These are phyloP conservation scores for Diacarnus erythraeanus DNA, from an alignment of 37 sponge, comb jelly and placozoan genomes.

Conservation along the genomic window DNA sequence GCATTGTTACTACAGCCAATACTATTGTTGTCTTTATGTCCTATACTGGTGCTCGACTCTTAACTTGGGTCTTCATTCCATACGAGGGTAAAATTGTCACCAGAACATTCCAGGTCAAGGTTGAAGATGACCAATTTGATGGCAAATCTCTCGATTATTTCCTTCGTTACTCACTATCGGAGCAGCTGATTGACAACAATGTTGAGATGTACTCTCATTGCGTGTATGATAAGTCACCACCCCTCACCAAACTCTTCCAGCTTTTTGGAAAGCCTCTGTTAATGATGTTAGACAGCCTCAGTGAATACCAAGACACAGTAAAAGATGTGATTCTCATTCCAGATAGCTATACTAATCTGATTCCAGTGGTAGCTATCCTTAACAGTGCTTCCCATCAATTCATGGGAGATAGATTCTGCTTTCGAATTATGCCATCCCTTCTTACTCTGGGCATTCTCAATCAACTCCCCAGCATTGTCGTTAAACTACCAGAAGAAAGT, in stretches of 20 bases:
- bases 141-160: constrained; percentile 52
- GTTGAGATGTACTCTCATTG: constrained; percentile 49
- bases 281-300: constrained; percentile 15
- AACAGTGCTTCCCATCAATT: constrained; percentile 21
- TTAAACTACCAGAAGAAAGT: constrained; percentile 45
- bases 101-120: constrained; percentile 41
- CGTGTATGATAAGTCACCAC: constrained; percentile 8
- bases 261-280: constrained; percentile 44
- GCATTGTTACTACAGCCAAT: constrained; percentile 9
- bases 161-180: constrained; percentile 32
- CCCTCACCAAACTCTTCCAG: constrained; percentile 22
- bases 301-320: background rate
- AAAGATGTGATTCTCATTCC: constrained; percentile 61
- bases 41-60: constrained; percentile 52
- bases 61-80: constrained; percentile 59
- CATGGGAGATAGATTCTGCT: constrained; percentile 57
- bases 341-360: constrained; percentile 59
- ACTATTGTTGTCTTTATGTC: constrained; percentile 48
- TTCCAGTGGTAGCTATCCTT: constrained; percentile 64
- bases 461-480: constrained; percentile 25
- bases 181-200: constrained; percentile 30
- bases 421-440: constrained; percentile 64
- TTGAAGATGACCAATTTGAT: constrained; percentile 58
- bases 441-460: constrained; percentile 65
- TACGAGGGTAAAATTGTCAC: background rate